Base-by-base conservation (phyloP, 2,113 vertebrate species). In the Urocynchramus pylzowi region DNA sequence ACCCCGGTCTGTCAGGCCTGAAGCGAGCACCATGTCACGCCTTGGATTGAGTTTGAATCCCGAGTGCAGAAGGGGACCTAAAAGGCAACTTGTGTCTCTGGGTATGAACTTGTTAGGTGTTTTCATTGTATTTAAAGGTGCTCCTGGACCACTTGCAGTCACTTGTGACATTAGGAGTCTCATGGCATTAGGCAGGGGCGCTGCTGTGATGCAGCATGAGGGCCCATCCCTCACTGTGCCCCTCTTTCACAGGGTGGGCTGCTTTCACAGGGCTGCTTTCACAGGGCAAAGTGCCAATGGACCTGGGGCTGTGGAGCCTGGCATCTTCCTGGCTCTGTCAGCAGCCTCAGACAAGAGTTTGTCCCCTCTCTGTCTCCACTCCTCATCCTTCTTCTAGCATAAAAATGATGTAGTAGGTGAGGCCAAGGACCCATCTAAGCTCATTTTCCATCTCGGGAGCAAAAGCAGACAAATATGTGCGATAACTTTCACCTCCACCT, bases 111-210 rank as follows among this genome's bases (percentile, higher is more conserved):
- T 56, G 18, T 75, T 44, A 3, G 16, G 16, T 17, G 8, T 18
- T 33, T 82, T 60, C 6, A 9, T 70, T 63, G 13, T 13, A 7
- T 39, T 42, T 33, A 16, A 70, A 70, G 50, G 30, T 61, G 42
- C 18, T 70, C 3, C 3, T 4, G 27, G 39, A 28, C 14, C 5
- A 5, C 27, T 59, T 0, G 0, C 0, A 4, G 26, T 65, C 47
- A 6, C 19, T 37, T 81, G 28, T 44, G 69, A 30, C 57, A 39
- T 41, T 5, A n/a, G n/a, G 10, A 37, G 26, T 30, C 31, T 41
- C 20, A 0, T 45, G 16, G 10, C 13, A 9, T 33, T 14, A 31
- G 65, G 53, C 2, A 83, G 39, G 16, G 44, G 13, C 39, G 53
- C 20, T 61, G 84, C 63, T 60, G 33, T 68, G 73, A 19, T 39